These are phyloP conservation scores for Periophthalmus modestus DNA, from an alignment of 2,113 vertebrate species.

Conservation along the genomic window DNA sequence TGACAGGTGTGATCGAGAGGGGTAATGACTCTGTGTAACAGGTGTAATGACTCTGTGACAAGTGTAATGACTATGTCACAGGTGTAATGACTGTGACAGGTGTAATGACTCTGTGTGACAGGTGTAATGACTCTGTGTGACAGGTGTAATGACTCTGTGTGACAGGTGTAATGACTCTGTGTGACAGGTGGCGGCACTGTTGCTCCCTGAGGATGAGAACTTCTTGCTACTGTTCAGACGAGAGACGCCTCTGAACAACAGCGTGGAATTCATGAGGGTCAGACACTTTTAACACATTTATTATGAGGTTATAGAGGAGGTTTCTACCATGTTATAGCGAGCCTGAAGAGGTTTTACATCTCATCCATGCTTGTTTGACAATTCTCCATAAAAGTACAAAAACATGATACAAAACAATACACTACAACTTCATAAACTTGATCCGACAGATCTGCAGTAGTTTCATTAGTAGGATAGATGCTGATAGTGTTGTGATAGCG, in stretches of 20 bases:
- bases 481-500: too few relatives aligned
- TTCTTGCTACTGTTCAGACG: conserved; percentile 89
- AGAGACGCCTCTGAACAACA: conserved; percentile 90
- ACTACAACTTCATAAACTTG: too few relatives aligned
- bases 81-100: conserved; percentile 60
- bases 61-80: conserved; percentile 44
- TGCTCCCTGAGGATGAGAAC: conserved; percentile 88
- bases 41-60: too few relatives aligned
- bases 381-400: too few relatives aligned
- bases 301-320: not conserved
- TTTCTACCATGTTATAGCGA: not conserved
- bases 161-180: too few relatives aligned
- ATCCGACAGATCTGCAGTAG: too few relatives aligned
- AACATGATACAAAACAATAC: too few relatives aligned
- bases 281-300: conserved; percentile 48
- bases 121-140: too few relatives aligned
- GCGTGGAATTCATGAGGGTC: conserved; percentile 95
- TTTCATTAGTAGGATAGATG: too few relatives aligned
- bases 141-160: not conserved
- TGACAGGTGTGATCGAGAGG: too few relatives aligned
- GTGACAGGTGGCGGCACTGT: conserved; percentile 81
- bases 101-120: conserved; percentile 42
- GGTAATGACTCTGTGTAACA: too few relatives aligned
- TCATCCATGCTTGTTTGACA: not conserved
- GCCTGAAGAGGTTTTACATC: too few relatives aligned